These are phyloP conservation scores for Panzeria rudis DNA, from an alignment of 2,888 invertebrate species.

Conservation along the genomic window DNA sequence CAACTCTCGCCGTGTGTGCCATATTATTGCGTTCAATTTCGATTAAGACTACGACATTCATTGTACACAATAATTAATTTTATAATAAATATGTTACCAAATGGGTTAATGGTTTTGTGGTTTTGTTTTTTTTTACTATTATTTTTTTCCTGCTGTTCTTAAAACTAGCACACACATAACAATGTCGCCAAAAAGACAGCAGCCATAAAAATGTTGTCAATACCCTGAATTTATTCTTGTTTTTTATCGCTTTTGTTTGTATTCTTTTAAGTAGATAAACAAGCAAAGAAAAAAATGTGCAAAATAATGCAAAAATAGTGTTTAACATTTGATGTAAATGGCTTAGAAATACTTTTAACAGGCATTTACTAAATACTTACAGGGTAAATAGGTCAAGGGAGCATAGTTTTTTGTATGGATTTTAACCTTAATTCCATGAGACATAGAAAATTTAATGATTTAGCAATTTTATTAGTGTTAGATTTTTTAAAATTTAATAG, in stretches of 20 bases:
- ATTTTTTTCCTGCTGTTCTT: conserved; percentile 2
- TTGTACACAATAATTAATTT: not conserved
- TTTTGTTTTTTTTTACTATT: conserved; percentile 22
- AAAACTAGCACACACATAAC: conserved; percentile 62
- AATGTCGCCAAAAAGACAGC: conserved; percentile 66
- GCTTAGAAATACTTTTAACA: conserved; percentile 23
- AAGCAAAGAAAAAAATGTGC: conserved; percentile 32
- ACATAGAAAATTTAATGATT: conserved; percentile 4
- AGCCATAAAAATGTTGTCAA: conserved; percentile 65
- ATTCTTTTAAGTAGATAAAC: conserved; percentile 3
- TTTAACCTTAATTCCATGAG: conserved; percentile 30
- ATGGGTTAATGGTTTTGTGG: conserved; percentile 43
- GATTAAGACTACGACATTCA: too few species aligned
- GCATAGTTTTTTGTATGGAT: not conserved
- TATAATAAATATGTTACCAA: conserved; percentile 1
- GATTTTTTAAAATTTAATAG: not conserved
- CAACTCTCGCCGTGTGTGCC: too few species aligned
- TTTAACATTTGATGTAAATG: conserved; percentile 30
- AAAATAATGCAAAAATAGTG: conserved; percentile 43
- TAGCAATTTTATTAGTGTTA: not conserved
- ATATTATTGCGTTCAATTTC: too few species aligned
- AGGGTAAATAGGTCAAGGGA: conserved; percentile 51
- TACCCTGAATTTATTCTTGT: conserved; percentile 21
- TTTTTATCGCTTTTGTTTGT: conserved; percentile 1
- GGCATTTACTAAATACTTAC: conserved; percentile 23